Base-by-base conservation (phyloP, 2,113 vertebrate species). In the Charina bottae region DNA sequence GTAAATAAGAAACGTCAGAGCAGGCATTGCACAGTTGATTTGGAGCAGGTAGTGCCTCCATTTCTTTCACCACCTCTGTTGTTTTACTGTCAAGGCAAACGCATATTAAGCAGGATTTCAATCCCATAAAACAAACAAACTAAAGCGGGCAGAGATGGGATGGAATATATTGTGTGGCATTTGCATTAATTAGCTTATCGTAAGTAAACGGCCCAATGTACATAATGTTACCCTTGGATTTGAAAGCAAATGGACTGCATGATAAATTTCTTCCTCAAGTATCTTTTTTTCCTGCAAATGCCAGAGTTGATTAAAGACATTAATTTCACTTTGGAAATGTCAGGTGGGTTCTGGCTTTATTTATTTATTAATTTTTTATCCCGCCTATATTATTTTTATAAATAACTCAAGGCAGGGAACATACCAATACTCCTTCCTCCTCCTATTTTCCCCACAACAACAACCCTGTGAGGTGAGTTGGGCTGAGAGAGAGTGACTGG, bases 241-340 rank as follows among this genome's bases (percentile, higher is more conserved):
- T 92, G 91, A 90, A 95, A 92, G n/a, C 55, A 95, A 90, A 46
- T 93, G 85, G 72, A 26, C 55, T 89, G 60, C 91, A 72, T 86
- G 23, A 92, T 88, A 85, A 78, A 83, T 94, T 92, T 62, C 46
- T 88, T 93, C 49, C 83, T 85, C 72, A 91, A 85, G 89, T 78
- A 60, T 90, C 54, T 83, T 78, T 58, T 90, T 42, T 53, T 90
- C 89, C 26, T 89, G 84, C 58, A 89, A 87, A 92, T 94, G 64
- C 55, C 88, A 58, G 37, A 53, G 46, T 62, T 95, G 88, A 92
- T 92, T 92, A 33, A 92, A 88, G 37, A 87, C 37, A 23, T 88
- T 92, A 88, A 88, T 92, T 87, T 53, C 46, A 26, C 83, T 88
- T 94, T 3, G 7, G 83, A 93, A 93, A 90, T 23, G 46, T 11